Evolutionary conservation across 2,113 vertebrate genomes (phyloP), one percentile per base, ranked within the genome.

Genomic region (Xiphophorus hellerii): DNA sequence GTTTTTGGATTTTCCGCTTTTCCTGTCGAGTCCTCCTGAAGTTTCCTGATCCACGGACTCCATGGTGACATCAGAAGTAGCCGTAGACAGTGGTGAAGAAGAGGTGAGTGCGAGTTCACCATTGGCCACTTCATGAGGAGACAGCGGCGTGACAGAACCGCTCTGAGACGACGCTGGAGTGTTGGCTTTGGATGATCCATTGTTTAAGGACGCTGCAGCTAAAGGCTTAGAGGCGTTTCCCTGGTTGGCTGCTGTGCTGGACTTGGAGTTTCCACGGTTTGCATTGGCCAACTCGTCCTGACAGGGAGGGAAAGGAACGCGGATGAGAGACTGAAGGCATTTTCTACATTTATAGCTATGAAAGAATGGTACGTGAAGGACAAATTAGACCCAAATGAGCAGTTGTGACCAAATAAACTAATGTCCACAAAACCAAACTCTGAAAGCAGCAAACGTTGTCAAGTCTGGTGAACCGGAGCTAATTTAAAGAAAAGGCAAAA

Each of bases 251-350:
- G 88, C 76, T 0, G 87, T 62, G 28, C 66, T 37, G 42, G 84
- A 62, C 62, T 66, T 92, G 77, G 95, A 95, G 69, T 93, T 93
- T 73, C 92, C 80, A 37, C 91, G 95, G 90, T 92, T 95, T 25
- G 89, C 80, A 54, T 93, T 93, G 71, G 96, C 95, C 77, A 99
- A 90, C 84, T 99, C 98, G 96, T 99, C 98, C 98, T 99, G 83
- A 17, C 78, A 72, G 73, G 69, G 27, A 62, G 68, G 1, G 62
- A 51, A 28, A 29, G 22, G 25, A 10, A 22, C 5, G 3, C 42
- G 13, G 27, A 15, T 31, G 14, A 37, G 66, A 44, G 1, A 65
- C 5, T 8, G 1, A 30, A n/a, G 48, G 1, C 48, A 66, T 33
- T 5, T 67, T 10, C 13, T 3, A 0, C 3, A 51, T n/a, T 44